Evolutionary conservation across 1,140 invertebrate species (phyloP).

Genomic region (Cataglyphis hispanica): DNA sequence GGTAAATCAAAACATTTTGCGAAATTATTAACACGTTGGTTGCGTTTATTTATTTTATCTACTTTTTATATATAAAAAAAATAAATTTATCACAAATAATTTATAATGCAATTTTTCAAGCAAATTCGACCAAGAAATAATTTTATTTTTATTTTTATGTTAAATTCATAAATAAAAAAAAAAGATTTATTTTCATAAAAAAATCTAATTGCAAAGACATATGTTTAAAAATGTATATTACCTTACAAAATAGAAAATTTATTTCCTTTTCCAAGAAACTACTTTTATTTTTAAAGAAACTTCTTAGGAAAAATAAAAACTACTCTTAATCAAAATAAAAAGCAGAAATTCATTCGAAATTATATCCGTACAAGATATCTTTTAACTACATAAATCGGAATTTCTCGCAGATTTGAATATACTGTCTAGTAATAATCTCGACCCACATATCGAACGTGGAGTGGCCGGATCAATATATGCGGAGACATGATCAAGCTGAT

Average conservation of each 20-base stretch:
- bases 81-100: conserved; percentile 18
- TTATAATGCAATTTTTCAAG: background rate
- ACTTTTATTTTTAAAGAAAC: background rate
- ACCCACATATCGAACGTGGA: conserved; percentile 49
- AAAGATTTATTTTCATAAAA: too few species aligned
- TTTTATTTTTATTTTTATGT: background rate
- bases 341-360: conserved; percentile 6
- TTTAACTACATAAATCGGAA: conserved; percentile 25
- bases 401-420: conserved; percentile 28
- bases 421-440: conserved; percentile 39
- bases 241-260: background rate
- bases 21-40: conserved; percentile 52
- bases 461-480: conserved; percentile 56
- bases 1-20: conserved; percentile 28
- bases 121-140: background rate
- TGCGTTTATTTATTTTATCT: conserved; percentile 5
- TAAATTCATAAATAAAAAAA: background rate
- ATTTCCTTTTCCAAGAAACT: background rate
- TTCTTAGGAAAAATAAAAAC: background rate
- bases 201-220: too few species aligned
- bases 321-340: background rate
- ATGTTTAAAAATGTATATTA: background rate
- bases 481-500: conserved; percentile 44
- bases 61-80: conserved; percentile 17
- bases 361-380: background rate